These are phyloP conservation scores for Augochlora pura DNA, from an alignment of 1,140 invertebrate genomes.

Conservation along the genomic window DNA sequence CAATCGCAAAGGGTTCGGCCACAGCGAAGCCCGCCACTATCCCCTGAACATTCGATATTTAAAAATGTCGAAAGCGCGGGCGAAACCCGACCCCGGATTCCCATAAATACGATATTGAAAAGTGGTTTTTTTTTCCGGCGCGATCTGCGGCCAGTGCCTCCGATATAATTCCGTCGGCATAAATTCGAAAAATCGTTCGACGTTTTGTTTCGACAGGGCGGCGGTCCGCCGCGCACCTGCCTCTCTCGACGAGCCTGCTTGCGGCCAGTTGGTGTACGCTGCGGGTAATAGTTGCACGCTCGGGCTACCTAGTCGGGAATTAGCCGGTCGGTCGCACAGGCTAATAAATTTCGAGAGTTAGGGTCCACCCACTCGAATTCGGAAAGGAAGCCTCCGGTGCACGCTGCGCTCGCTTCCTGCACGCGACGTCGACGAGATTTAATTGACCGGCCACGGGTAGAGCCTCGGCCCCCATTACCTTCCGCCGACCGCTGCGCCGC, in stretches of 20 bases:
- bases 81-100: too few relatives aligned
- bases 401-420: slow-evolving; percentile 63
- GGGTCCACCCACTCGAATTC: slow-evolving; percentile 66
- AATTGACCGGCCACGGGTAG: slow-evolving; percentile 62
- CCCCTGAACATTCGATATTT: too few relatives aligned
- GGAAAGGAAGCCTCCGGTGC: slow-evolving; percentile 66
- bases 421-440: slow-evolving; percentile 68
- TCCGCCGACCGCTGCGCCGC: not conserved
- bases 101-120: too few relatives aligned
- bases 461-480: slow-evolving; percentile 54
- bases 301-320: slow-evolving; percentile 41
- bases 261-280: slow-evolving; percentile 27
- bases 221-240: not conserved
- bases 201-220: not conserved
- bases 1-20: too few relatives aligned
- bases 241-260: slow-evolving; percentile 13
- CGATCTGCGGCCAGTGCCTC: too few relatives aligned
- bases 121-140: too few relatives aligned
- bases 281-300: slow-evolving; percentile 60
- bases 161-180: not conserved
- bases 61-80: too few relatives aligned
- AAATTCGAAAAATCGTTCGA: slow-evolving; percentile 3
- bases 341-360: slow-evolving; percentile 64
- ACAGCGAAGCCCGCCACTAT: too few relatives aligned
- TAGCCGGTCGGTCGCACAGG: slow-evolving; percentile 61